A percentile compares a stretch with the other conserved stretches of the same genome.
phyloP scores from a whole-genome alignment of 2,113 vertebrate genomes.

The Corythornis vintsioides region DNA sequence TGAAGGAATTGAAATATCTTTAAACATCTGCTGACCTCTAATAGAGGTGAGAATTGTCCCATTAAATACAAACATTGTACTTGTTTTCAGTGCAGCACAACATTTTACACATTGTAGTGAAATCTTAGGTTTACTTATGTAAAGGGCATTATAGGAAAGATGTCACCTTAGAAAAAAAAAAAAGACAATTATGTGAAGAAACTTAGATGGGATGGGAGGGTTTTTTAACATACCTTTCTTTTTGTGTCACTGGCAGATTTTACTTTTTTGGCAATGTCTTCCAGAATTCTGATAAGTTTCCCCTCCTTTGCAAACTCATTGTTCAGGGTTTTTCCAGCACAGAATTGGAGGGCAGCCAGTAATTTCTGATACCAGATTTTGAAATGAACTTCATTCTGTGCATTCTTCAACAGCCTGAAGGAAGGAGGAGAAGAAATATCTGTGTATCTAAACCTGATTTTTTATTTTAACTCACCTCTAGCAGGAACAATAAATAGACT shows the following conservation, averaged over 20 bases:
- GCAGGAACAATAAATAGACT: constrained; percentile 14
- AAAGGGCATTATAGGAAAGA: neutral
- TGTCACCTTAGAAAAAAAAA: neutral
- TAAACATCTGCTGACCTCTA: neutral
- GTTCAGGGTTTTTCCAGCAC: constrained; percentile 68
- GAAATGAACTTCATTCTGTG: constrained; percentile 76
- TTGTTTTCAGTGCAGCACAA: neutral
- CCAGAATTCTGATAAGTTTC: constrained; percentile 71
- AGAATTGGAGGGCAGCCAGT: constrained; percentile 76
- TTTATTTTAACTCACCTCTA: constrained; percentile 2
- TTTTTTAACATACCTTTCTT: constrained; percentile 72
- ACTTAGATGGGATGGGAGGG: neutral
- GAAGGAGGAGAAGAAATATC: constrained; percentile 9
- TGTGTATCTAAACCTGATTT: constrained; percentile 17
- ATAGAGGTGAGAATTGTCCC: neutral
- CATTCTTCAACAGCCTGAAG: constrained; percentile 77
- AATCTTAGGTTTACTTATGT: neutral
- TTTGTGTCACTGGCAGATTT: constrained; percentile 60
- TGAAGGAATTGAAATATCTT: neutral
- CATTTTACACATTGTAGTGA: neutral
- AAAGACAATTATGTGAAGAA: neutral
- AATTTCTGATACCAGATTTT: constrained; percentile 74
- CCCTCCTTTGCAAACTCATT: constrained; percentile 74
- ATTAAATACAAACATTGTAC: neutral
- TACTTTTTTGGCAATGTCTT: constrained; percentile 67